phyloP scores from a whole-genome alignment of 2,113 vertebrate species.

The Dryoscopus gambensis region DNA sequence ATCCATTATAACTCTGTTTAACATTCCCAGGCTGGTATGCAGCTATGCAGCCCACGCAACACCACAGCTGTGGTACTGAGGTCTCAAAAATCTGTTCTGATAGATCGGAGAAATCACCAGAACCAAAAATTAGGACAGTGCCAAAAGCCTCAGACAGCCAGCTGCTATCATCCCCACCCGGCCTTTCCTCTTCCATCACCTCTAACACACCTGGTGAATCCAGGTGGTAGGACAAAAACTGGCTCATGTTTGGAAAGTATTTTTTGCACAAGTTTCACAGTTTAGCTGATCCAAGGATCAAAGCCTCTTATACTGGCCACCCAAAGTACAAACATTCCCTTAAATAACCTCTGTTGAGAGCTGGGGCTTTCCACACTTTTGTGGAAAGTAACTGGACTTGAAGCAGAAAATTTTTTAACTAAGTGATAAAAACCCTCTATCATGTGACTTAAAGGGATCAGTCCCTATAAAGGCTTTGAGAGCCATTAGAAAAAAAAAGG shows the following conservation, averaged over 20 bases:
- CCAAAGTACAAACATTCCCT: not conserved
- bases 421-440: not conserved
- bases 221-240: not conserved
- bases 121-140: not conserved
- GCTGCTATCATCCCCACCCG: not conserved
- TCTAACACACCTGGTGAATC: constrained; percentile 5
- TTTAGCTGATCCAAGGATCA: not conserved
- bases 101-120: not conserved
- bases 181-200: not conserved
- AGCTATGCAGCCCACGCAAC: not conserved
- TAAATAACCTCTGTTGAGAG: not conserved
- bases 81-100: not conserved
- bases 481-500: not conserved
- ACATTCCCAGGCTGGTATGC: not conserved
- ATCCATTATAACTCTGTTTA: not conserved
- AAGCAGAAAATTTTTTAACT: not conserved
- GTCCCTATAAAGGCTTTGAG: not conserved
- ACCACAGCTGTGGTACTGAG: not conserved
- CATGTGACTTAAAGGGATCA: not conserved
- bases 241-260: not conserved
- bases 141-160: not conserved
- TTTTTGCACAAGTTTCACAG: not conserved
- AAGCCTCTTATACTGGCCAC: not conserved
- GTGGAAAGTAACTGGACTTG: not conserved
- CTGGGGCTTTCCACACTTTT: not conserved